A percentile compares a stretch with the other conserved stretches of the same genome.
Conservation (phyloP, 2,113 vertebrate species). For the Lipophrys pholis region DNA sequence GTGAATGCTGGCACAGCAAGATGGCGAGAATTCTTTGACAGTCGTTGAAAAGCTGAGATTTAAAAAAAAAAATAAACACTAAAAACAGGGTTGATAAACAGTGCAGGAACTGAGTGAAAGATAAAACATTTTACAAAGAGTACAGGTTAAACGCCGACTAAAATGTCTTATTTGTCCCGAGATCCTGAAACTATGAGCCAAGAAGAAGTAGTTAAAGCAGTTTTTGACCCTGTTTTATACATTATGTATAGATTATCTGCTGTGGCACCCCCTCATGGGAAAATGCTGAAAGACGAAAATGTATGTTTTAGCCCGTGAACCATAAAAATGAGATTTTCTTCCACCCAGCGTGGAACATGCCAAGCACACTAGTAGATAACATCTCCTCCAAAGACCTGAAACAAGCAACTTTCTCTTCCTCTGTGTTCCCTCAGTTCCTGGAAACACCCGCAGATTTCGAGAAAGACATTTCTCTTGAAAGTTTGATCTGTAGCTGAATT, state of each 20-base stretch:
- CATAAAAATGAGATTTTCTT: slow-evolving; percentile 7
- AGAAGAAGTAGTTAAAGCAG: neutral
- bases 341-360: neutral
- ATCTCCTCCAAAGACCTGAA: slow-evolving; percentile 46
- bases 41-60: slow-evolving; percentile 19
- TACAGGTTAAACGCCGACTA: neutral
- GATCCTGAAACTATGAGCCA: neutral
- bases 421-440: slow-evolving; percentile 37
- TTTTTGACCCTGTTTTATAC: neutral
- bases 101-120: slow-evolving; percentile 13
- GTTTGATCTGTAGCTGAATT: slow-evolving; percentile 37
- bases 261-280: neutral
- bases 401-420: slow-evolving; percentile 53
- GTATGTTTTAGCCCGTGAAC: slow-evolving; percentile 13
- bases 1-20: slow-evolving; percentile 40
- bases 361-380: slow-evolving; percentile 38
- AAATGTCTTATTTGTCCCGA: neutral
- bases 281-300: neutral
- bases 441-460: slow-evolving; percentile 42
- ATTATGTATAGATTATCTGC: neutral
- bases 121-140: neutral
- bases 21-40: slow-evolving; percentile 16
- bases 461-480: slow-evolving; percentile 21
- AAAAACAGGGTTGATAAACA: slow-evolving; percentile 18
- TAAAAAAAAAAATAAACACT: neutral